phyloP scores from a whole-genome alignment of 2,113 vertebrate species.

The Gadus chalcogrammus region DNA sequence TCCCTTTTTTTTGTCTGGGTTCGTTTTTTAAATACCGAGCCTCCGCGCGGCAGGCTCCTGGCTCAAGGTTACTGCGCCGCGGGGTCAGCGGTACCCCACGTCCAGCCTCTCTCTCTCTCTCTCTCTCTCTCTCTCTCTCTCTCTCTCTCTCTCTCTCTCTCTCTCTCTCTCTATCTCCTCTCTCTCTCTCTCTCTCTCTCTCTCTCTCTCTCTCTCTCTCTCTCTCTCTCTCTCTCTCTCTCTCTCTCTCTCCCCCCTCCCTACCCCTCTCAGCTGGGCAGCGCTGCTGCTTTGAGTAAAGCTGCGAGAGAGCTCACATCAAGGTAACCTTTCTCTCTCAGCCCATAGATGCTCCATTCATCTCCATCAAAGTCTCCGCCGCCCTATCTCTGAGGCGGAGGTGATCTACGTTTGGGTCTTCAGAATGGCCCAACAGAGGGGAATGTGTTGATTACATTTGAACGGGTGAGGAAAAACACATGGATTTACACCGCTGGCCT shows the following conservation, averaged over 20 bases:
- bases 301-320: slow-evolving; percentile 49
- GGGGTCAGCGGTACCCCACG: slow-evolving; percentile 45
- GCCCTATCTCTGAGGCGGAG: slow-evolving; percentile 42
- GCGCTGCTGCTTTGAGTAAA: neutral
- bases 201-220: too few relatives aligned
- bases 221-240: too few relatives aligned
- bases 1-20: neutral
- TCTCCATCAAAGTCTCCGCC: slow-evolving; percentile 55
- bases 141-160: too few relatives aligned
- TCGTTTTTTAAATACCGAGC: slow-evolving; percentile 40
- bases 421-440: slow-evolving; percentile 10
- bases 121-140: neutral
- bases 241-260: slow-evolving; percentile 17
- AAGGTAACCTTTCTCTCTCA: slow-evolving; percentile 55
- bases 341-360: slow-evolving; percentile 39
- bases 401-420: slow-evolving; percentile 19
- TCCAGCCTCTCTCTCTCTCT: slow-evolving; percentile 32
- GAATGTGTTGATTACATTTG: too few relatives aligned
- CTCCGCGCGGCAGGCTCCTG: slow-evolving; percentile 44
- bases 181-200: too few relatives aligned
- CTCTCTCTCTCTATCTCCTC: too few relatives aligned
- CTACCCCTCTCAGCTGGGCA: slow-evolving; percentile 37
- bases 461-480: too few relatives aligned
- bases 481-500: too few relatives aligned
- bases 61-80: slow-evolving; percentile 50